Evolutionary conservation across 2,797 vertebrate species (phyloP), one percentile per base, ranked within the genome.

Genomic region (Pipistrellus nathusii): DNA sequence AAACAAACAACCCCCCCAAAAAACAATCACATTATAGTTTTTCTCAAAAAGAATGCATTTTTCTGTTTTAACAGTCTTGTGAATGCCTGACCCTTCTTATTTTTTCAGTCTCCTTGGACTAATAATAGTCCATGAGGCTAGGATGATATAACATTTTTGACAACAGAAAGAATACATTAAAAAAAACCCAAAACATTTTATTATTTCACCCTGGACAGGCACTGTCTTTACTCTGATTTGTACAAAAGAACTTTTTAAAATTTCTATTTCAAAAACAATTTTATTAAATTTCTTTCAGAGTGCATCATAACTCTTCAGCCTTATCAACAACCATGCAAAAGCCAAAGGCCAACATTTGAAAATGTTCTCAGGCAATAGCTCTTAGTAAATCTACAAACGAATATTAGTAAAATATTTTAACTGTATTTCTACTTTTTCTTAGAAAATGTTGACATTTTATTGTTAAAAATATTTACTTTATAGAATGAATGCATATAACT

Each of bases 341-440:
- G 25, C 57, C 59, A 92, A 93, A 88, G 32, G 32, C n/a, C 80
- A 92, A 85, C 30, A 95, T 73, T 51, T 92, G 57, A 82, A 96
- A 92, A 85, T 68, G 23, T 68, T 92, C 20, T 94, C 4, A 86
- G 27, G 53, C 23, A 92, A 91, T 0, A 59, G 15, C n/a, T 82
- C 53, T 71, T 69, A 80, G 41, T 86, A 76, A 91, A 77, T 55
- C 53, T 8, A 55, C 21, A 55, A 8, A 55, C 53, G 9, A 55
- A 55, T 55, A 55, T 71, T 75, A 83, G 41, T 86, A 76, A 91
- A 82, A 44, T 53, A 94, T 62, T 81, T 75, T 66, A 4, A 91
- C 6, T 66, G 1, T 46, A 89, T 72, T 93, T 95, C 51, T 95
- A 46, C 8, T 82, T 94, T 93, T 78, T 71, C 11, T 4, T 83